phyloP scores from a whole-genome alignment of 2,888 invertebrate genomes.

The Yponomeuta plumbellus region DNA sequence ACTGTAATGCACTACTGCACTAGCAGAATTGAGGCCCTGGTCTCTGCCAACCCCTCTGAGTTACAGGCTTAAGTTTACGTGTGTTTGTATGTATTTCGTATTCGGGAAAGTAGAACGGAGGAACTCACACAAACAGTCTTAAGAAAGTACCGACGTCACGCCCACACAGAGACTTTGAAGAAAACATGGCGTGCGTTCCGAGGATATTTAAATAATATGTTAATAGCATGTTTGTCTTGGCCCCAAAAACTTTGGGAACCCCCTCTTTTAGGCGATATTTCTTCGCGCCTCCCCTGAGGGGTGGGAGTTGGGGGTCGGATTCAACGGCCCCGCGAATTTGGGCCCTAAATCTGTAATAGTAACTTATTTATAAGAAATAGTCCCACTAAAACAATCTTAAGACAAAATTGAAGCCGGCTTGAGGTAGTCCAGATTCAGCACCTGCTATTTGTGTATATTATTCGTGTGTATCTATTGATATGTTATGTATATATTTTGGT shows the following conservation, averaged over 20 bases:
- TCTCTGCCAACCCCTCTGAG: too few species aligned
- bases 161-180: slow-evolving; percentile 2
- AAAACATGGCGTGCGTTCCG: slow-evolving; percentile 1
- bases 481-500: too few species aligned
- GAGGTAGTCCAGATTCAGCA: too few species aligned
- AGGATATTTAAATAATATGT: slow-evolving; percentile 69
- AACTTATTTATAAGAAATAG: too few species aligned
- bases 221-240: slow-evolving; percentile 65
- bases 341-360: not conserved
- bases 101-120: not conserved
- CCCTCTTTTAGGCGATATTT: slow-evolving; percentile 41
- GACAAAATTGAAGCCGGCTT: too few species aligned
- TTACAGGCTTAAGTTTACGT: too few species aligned
- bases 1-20: too few species aligned
- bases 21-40: too few species aligned
- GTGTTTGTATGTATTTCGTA: too few species aligned
- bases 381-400: too few species aligned
- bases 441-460: too few species aligned
- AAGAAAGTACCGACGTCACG: not conserved
- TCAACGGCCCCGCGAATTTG: not conserved
- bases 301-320: slow-evolving; percentile 2
- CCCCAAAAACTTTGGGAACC: slow-evolving; percentile 58
- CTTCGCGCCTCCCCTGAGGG: slow-evolving; percentile 39
- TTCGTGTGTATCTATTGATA: too few species aligned
- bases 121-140: not conserved